Base-by-base conservation (phyloP, 2,888 invertebrate genomes). In the Galerucella calmariensis region DNA sequence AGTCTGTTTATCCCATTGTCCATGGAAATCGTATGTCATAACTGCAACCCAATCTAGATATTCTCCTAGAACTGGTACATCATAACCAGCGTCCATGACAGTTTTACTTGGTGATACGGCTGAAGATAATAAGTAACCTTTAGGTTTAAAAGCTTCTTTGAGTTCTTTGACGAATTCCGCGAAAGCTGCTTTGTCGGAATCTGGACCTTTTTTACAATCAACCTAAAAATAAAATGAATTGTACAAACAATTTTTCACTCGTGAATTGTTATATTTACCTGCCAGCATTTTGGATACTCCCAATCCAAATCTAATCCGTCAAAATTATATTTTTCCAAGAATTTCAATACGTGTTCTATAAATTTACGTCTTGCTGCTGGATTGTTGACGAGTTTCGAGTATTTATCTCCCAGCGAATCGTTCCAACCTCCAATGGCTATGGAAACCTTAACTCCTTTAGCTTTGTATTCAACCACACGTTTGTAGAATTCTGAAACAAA, bases 351-450 rank as follows among this genome's bases (percentile, higher is more conserved):
- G 81, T 96, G 93, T 6, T 90, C 89, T 10, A 96, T 91, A 83
- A 97, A 97, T 78, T 92, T 91, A 0, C 90, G 89, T 68, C 96
- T 90, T 0, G 95, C 92, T 1, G 90, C 85, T 0, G 94, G 92
- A 84, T 90, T 93, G 82, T 95, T 94, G 0, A 96, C 96, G 27
- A 97, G 86, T 75, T 93, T 91, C 35, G 96, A 96, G 87, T 97
- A 97, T 84, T 97, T 97, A 84, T 96, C 95, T 0, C 95, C 96
- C 51, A 92, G 93, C 0, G 96, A 97, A 86, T 97, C 96, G 84
- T 96, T 97, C 97, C 97, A 97, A 2, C 97, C 97, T n/a, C 97
- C 98, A 35, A 98, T 89, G 1, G 95, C 97, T 12, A 98, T 88
- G 0, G 94, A 92, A 0, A 97, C 95, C 86, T 97, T 97, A 53